A percentile compares a stretch with the other conserved stretches of the same genome.
phyloP scores from a whole-genome alignment of 2,113 vertebrate genomes.

The Callorhinus ursinus region DNA sequence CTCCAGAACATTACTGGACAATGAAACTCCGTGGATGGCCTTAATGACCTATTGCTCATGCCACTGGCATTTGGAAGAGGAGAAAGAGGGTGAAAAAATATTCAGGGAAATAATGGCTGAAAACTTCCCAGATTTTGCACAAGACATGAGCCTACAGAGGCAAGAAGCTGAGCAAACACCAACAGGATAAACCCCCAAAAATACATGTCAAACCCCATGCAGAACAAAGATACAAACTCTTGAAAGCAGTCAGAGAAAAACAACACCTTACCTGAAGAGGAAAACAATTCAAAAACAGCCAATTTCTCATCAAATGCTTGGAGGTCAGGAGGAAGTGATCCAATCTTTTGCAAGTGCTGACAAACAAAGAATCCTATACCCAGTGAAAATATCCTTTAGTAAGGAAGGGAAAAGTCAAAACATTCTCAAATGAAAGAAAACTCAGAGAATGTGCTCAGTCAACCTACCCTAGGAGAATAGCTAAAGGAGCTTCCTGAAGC shows the following conservation, averaged over 20 bases:
- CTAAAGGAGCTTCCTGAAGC: not conserved
- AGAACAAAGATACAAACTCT: not conserved
- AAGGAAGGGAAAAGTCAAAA: not conserved
- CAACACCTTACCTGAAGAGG: not conserved
- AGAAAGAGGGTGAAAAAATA: not conserved
- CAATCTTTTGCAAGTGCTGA: not conserved
- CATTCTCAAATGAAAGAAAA: not conserved
- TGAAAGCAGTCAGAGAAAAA: not conserved
- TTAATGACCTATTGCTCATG: not conserved
- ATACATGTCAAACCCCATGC: not conserved
- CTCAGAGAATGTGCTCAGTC: not conserved
- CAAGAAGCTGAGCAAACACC: not conserved
- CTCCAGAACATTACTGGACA: not conserved
- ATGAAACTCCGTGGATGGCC: not conserved
- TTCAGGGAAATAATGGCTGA: not conserved
- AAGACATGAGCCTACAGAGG: not conserved
- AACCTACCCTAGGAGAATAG: not conserved
- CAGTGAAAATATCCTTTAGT: not conserved
- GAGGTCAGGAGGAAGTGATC: not conserved
- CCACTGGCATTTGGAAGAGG: not conserved
- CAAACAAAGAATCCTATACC: not conserved
- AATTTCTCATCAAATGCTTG: not conserved
- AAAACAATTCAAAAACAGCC: not conserved
- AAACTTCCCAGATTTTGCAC: not conserved
- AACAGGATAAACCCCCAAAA: not conserved